Percentiles rank a stretch among this genome's conserved stretches.
Evolutionary conservation across 2,797 vertebrate species (phyloP).

Genomic region (Gouania willdenowi): DNA sequence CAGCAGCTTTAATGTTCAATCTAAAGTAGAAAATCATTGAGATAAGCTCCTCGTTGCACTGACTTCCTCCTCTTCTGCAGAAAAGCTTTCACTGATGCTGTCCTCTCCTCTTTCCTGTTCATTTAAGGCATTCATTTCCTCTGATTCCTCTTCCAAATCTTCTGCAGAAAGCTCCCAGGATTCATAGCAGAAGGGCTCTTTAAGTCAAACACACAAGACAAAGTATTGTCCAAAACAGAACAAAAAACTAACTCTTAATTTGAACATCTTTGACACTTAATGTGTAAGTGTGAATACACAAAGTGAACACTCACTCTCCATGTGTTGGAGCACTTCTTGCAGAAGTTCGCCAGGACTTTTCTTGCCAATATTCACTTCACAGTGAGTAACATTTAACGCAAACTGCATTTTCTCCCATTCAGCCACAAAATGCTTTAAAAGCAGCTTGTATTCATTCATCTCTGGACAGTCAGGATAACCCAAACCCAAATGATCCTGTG

Average conservation of each 20-base stretch:
- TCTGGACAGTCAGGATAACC: slow-evolving; percentile 79
- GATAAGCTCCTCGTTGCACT: slow-evolving; percentile 10
- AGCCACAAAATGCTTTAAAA: slow-evolving; percentile 61
- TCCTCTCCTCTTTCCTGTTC: slow-evolving; percentile 61
- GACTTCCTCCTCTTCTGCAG: slow-evolving; percentile 39
- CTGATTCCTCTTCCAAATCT: slow-evolving; percentile 83
- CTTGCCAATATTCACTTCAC: slow-evolving; percentile 71
- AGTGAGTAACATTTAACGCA: slow-evolving; percentile 39
- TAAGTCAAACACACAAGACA: slow-evolving; percentile 1
- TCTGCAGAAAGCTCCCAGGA: slow-evolving; percentile 70
- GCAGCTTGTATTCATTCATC: slow-evolving; percentile 73
- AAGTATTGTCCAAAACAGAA: too few relatives aligned
- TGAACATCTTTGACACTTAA: neutral
- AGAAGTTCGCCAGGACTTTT: slow-evolving; percentile 80
- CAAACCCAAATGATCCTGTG: slow-evolving; percentile 68
- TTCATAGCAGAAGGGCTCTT: slow-evolving; percentile 78
- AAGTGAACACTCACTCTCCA: slow-evolving; percentile 82
- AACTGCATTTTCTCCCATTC: slow-evolving; percentile 74
- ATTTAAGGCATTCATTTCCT: slow-evolving; percentile 73
- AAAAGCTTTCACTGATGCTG: slow-evolving; percentile 46
- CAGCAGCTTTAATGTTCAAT: too few relatives aligned
- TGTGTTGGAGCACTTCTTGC: slow-evolving; percentile 67
- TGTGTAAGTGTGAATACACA: neutral
- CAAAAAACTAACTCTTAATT: too few relatives aligned
- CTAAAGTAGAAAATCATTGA: too few relatives aligned